Base-by-base conservation (phyloP, 2,113 vertebrate species). In the Limnothrissa miodon region DNA sequence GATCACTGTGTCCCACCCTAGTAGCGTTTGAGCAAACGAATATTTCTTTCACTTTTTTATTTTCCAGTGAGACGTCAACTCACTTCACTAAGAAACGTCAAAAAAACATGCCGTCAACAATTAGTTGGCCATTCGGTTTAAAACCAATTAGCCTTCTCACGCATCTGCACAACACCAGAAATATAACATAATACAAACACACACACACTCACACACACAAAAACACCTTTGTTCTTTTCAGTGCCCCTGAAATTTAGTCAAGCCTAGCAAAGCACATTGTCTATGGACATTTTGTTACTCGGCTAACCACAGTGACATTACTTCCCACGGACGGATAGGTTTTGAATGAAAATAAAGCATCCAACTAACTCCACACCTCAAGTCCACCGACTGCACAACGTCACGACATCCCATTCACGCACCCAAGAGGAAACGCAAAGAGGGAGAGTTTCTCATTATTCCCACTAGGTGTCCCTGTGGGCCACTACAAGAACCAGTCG, bases 391-490 rank as follows among this genome's bases (percentile, higher is more conserved):
- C 83, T 84, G 74, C 45, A 66, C 80, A 78, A 80, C 78, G 56
- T 84, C 87, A 81, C 78, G 74, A 78, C 83, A 82, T 83, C 66
- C 42, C 59, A 78, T 82, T 62, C 59, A 81, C 85, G 80, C 48
- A 80, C 80, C 33, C 83, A 78, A 51, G 84, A 53, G 81, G 78
- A 25, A 17, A 29, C 74, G 19, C 2, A 56, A 74, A 13, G 25
- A 74, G 29, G 0, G 8, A 53, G 45, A 21, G 59, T 17, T 87
- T 39, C 84, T 81, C 33, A 33, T 42, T 33, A 36, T 56, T 79
- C 82, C 89, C 89, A 83, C 85, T 82, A 87, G 89, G 84, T 85
- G 89, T 84, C 85, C 59, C 10, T 70, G 36, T 86, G 84, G 25
- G 39, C 87, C 59, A 81, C 45, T 78, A 4, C n/a, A 80, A 29